Evolutionary conservation across 2,888 invertebrate species (phyloP).

Genomic region (Neuroscelio doddi): DNA sequence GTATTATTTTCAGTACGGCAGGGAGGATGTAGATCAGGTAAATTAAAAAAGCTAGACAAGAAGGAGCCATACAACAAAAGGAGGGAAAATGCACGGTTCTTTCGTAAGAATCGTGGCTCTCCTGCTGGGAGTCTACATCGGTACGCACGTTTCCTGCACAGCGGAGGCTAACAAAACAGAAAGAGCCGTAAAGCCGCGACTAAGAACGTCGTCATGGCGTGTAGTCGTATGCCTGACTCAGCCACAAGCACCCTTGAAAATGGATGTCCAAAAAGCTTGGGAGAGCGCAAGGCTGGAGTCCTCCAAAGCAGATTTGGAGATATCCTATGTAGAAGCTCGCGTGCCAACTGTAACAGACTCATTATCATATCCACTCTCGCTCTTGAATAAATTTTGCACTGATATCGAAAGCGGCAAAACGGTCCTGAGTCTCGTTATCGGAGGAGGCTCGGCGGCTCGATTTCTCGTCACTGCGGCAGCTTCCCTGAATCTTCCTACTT

Average conservation of each 20-base stretch:
- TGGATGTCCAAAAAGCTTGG: slow-evolving; percentile 67
- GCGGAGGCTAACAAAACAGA: slow-evolving; percentile 54
- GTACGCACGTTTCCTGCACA: slow-evolving; percentile 48
- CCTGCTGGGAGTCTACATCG: slow-evolving; percentile 53
- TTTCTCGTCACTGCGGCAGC: slow-evolving; percentile 67
- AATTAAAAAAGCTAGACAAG: slow-evolving; percentile 37
- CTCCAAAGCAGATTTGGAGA: slow-evolving; percentile 63
- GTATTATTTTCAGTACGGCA: no score
- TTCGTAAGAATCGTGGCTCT: slow-evolving; percentile 53
- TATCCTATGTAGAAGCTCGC: slow-evolving; percentile 65
- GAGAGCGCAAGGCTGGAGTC: slow-evolving; percentile 66
- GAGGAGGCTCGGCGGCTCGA: slow-evolving; percentile 67
- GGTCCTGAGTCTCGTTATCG: slow-evolving; percentile 63
- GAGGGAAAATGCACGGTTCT: slow-evolving; percentile 60
- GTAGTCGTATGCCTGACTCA: slow-evolving; percentile 66
- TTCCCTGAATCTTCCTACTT: slow-evolving; percentile 64
- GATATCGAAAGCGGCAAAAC: slow-evolving; percentile 65
- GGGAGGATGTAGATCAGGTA: slow-evolving; percentile 46
- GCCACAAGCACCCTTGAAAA: slow-evolving; percentile 58
- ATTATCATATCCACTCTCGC: slow-evolving; percentile 60
- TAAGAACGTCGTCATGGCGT: slow-evolving; percentile 59
- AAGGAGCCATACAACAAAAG: slow-evolving; percentile 44
- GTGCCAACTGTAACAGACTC: slow-evolving; percentile 57
- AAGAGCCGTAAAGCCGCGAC: slow-evolving; percentile 56
- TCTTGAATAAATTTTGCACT: slow-evolving; percentile 65